A percentile compares a stretch with the other conserved stretches of the same genome.
Evolutionary conservation across 1,140 invertebrate genomes (phyloP).

Genomic region (Tetramorium simillimum): DNA sequence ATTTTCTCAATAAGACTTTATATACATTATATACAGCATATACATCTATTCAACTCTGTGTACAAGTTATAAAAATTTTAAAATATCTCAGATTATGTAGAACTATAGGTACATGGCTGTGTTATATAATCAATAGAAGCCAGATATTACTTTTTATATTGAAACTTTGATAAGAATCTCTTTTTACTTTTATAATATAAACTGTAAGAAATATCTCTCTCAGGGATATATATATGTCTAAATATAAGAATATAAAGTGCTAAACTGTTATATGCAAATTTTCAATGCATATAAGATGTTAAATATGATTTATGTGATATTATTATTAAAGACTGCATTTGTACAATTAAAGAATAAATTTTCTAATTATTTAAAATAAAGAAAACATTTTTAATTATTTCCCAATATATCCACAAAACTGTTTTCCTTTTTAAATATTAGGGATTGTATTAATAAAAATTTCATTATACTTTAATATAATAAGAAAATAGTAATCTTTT

Average conservation of each 20-base stretch:
- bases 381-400: neutral
- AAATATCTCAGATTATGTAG: constrained; percentile 2
- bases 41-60: neutral
- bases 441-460: neutral
- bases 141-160: neutral
- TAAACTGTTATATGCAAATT: neutral
- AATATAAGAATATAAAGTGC: neutral
- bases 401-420: neutral
- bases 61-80: neutral
- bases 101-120: neutral
- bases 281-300: neutral
- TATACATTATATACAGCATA: neutral
- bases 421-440: neutral
- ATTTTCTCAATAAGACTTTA: neutral
- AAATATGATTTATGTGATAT: neutral
- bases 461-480: neutral
- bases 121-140: neutral
- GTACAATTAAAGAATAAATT: neutral
- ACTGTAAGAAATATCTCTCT: constrained; percentile 2
- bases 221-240: neutral
- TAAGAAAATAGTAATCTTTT: neutral
- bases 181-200: neutral
- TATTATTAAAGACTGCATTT: constrained; percentile 2
- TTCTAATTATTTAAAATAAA: constrained; percentile 16
- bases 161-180: neutral